Evolutionary conservation across 23 tunicate species (phyloP).

Genomic region (Halocynthia roretzi): DNA sequence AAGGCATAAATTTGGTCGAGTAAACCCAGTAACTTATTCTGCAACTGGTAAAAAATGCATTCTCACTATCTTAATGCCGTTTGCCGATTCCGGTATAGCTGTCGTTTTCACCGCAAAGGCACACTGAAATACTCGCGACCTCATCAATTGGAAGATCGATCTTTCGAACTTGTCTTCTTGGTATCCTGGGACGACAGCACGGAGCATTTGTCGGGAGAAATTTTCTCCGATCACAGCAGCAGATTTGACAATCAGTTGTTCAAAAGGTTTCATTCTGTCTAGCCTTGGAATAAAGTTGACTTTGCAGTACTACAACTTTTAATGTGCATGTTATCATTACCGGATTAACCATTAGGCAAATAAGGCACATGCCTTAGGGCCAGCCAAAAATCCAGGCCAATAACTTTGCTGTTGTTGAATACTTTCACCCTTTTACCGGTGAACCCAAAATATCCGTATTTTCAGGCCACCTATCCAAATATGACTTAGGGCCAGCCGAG

Average conservation of each 20-base stretch:
- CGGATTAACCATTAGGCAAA: too few relatives aligned
- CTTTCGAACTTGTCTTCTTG: constrained; percentile 49
- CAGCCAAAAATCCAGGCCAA: too few relatives aligned
- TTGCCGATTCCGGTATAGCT: background rate
- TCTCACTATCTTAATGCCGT: constrained; percentile 18
- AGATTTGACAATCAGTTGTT: constrained; percentile 81
- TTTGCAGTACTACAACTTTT: too few relatives aligned
- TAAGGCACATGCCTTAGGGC: too few relatives aligned
- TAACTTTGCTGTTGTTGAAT: too few relatives aligned
- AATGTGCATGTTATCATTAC: too few relatives aligned
- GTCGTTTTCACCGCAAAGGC: constrained; percentile 22
- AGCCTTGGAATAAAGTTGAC: constrained; percentile 26
- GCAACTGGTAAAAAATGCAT: background rate
- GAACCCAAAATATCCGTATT: too few relatives aligned
- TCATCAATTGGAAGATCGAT: constrained; percentile 56
- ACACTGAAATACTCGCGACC: constrained; percentile 68
- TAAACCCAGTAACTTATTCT: background rate
- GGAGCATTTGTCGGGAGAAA: constrained; percentile 59
- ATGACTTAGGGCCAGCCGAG: too few relatives aligned
- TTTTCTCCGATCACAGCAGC: constrained; percentile 84
- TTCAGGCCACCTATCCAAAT: too few relatives aligned
- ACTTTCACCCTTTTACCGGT: too few relatives aligned
- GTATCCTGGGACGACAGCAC: constrained; percentile 67
- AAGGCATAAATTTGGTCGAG: too few relatives aligned
- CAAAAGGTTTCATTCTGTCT: constrained; percentile 77